Evolutionary conservation across 2,113 vertebrate species (phyloP).

Genomic region (Gallinago undulata): DNA sequence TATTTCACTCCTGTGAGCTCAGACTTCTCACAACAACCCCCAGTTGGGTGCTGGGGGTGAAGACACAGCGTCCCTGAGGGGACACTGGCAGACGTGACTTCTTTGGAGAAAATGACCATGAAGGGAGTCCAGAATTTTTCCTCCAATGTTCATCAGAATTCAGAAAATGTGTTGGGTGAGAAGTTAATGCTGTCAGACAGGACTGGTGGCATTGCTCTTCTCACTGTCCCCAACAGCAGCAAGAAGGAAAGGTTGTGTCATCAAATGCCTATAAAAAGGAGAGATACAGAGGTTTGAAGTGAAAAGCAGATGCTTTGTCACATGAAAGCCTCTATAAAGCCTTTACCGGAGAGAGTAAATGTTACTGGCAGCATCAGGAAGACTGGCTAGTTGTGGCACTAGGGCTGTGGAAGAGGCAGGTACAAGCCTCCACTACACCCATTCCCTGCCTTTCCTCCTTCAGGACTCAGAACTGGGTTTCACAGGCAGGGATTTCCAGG

Average conservation of each 20-base stretch:
- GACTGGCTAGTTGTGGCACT: neutral
- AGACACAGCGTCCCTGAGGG: neutral
- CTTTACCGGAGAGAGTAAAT: neutral
- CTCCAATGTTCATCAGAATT: neutral
- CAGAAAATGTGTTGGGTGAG: neutral
- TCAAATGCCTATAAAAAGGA: neutral
- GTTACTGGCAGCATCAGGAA: neutral
- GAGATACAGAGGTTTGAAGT: neutral
- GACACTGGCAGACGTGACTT: accelerated
- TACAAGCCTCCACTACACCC: accelerated
- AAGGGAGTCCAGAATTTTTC: neutral
- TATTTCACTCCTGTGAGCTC: neutral
- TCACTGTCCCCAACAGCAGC: neutral
- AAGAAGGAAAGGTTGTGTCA: neutral
- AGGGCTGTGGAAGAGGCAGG: neutral
- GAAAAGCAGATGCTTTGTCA: neutral
- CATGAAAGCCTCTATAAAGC: accelerated
- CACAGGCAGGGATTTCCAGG: neutral
- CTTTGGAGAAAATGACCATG: neutral
- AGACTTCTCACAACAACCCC: no score
- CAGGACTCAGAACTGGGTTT: neutral
- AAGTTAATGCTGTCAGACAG: neutral
- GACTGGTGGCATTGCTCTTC: neutral
- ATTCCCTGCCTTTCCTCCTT: neutral
- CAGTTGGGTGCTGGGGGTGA: neutral